Evolutionary conservation across 2,888 invertebrate genomes (phyloP).

Genomic region (Alloplasta piceator): DNA sequence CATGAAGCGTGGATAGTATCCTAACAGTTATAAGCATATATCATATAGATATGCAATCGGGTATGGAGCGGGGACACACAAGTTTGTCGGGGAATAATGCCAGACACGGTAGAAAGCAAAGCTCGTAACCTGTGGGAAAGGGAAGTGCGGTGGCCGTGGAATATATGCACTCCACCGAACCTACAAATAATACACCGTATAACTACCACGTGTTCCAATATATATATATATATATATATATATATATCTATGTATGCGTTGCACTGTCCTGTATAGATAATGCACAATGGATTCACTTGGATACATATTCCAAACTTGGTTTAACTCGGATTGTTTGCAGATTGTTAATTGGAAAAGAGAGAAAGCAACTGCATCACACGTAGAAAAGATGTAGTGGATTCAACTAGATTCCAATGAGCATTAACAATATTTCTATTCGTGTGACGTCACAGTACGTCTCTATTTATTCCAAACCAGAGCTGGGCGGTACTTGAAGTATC

Average conservation of each 20-base stretch:
- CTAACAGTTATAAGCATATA: slow-evolving; percentile 29
- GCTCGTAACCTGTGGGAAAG: neutral
- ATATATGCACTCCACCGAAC: slow-evolving; percentile 28
- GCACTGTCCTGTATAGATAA: slow-evolving; percentile 41
- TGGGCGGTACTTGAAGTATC: no score
- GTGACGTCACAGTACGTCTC: no score
- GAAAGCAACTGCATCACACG: slow-evolving; percentile 11
- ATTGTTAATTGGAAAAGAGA: slow-evolving; percentile 60
- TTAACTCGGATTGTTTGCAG: slow-evolving; percentile 50
- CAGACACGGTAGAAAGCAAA: slow-evolving; percentile 25
- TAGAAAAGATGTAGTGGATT: no score
- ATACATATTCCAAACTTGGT: slow-evolving; percentile 53
- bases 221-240: neutral
- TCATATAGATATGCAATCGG: slow-evolving; percentile 42
- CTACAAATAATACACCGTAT: slow-evolving; percentile 56
- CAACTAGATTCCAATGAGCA: no score
- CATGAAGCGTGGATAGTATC: slow-evolving; percentile 1
- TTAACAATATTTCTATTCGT: no score
- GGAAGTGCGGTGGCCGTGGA: slow-evolving; percentile 20
- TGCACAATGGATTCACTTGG: slow-evolving; percentile 51
- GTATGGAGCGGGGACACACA: slow-evolving; percentile 39
- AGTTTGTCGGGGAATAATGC: slow-evolving; percentile 56
- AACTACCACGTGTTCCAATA: neutral
- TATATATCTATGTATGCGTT: slow-evolving; percentile 16
- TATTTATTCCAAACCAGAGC: no score